phyloP scores from a whole-genome alignment of 2,797 vertebrate genomes.

The Capromys pilorides region DNA sequence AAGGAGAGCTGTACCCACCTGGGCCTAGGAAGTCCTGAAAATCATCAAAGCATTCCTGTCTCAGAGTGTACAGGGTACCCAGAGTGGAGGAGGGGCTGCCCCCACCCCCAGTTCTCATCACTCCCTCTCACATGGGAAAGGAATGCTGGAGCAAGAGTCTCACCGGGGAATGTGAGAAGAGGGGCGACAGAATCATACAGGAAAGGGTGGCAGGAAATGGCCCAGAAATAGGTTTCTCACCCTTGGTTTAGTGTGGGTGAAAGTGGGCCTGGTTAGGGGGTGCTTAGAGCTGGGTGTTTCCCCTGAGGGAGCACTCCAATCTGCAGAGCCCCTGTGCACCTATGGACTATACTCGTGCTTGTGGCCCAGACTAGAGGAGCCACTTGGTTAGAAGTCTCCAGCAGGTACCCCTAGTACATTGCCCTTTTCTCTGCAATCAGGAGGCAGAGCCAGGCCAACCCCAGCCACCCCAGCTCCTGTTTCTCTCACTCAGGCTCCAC shows the following conservation, averaged over 20 bases:
- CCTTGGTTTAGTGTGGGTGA: not conserved
- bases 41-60: not conserved
- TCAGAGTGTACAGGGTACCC: not conserved
- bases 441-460: not conserved
- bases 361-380: not conserved
- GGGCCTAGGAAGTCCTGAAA: not conserved
- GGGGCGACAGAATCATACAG: conserved; percentile 11
- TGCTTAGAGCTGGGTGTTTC: no score
- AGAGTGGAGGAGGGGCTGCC: not conserved
- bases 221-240: conserved; percentile 45
- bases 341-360: fast-evolving
- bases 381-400: fast-evolving
- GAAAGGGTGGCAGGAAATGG: conserved; percentile 49
- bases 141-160: not conserved
- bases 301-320: not conserved
- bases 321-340: not conserved
- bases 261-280: not conserved
- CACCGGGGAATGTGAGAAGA: not conserved
- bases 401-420: fast-evolving
- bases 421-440: not conserved
- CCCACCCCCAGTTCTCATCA: conserved; percentile 20
- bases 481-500: not conserved
- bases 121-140: conserved; percentile 34
- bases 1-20: not conserved
- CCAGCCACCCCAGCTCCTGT: not conserved